phyloP scores from a whole-genome alignment of 2,113 vertebrate genomes.

The Haemorhous mexicanus region DNA sequence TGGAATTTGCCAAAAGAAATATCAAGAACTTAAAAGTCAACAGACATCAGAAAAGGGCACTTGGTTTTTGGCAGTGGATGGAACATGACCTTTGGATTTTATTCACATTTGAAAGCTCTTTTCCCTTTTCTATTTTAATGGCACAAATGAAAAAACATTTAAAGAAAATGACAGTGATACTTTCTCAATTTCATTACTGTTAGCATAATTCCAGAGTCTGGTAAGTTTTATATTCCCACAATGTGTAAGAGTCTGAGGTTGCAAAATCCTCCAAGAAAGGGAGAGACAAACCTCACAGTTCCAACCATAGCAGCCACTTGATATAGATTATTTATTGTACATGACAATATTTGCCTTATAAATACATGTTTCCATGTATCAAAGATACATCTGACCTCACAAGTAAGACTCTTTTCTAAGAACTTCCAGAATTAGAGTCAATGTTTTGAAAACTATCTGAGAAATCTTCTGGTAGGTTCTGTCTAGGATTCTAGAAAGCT shows the following conservation, averaged over 20 bases:
- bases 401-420: background rate
- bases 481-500: background rate
- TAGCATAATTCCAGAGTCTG: background rate
- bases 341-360: background rate
- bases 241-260: background rate
- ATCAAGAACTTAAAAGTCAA: conserved; percentile 44
- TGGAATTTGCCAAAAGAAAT: conserved; percentile 42
- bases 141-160: background rate
- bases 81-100: conserved; percentile 37
- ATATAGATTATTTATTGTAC: background rate
- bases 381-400: background rate
- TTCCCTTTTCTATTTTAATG: background rate
- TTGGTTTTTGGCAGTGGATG: background rate
- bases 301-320: background rate
- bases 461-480: background rate
- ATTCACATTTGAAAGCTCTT: background rate
- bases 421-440: background rate
- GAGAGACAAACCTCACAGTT: background rate
- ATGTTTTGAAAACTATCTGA: background rate
- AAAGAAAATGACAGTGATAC: background rate
- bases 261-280: background rate
- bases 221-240: background rate
- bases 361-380: background rate
- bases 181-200: background rate
- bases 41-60: conserved; percentile 34